Evolutionary conservation across 2,888 invertebrate genomes (phyloP), one percentile per base, ranked within the genome.

Genomic region (Clistopyga incitator): DNA sequence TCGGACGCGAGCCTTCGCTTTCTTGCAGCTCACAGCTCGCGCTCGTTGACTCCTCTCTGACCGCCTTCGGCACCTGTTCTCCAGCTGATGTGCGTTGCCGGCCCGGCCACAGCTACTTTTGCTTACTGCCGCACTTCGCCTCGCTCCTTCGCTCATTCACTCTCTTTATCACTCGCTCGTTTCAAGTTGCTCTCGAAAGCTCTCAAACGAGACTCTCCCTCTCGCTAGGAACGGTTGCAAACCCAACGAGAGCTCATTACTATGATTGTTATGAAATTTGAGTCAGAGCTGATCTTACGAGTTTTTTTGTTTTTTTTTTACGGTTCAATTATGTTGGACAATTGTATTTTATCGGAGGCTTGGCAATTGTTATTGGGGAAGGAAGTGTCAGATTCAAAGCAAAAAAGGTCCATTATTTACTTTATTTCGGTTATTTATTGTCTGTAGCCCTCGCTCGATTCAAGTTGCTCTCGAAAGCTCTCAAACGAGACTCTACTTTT

Each of bases 51-150:
- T 71, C 71, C 61, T 82, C 70, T 86, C 81, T 86, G 87, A 86
- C 85, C 87, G 85, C 86, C 87, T 87, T 89, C 88, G 90, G 91
- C 92, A 92, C 92, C 92, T 92, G 92, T 92, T 92, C 91, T 90
- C 91, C 92, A 92, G 92, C 92, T 92, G 92, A 92, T 92, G 91
- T 88, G 89, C 50, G 29, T 2, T 23, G 15, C 20, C 54, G 23
- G 34, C 59, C 59, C 47, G 20, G 59, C 61, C 47, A 34, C 47
- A 18, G 59, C 59, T 74, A 61, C 74, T 74, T 74, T 74, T 74
- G 61, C 61, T 29, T 47, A 47, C 25, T 34, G 18, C 25, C 47
- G 18, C 64, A 11, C 13, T 15, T 15, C 25, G 42, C 8, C 10
- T 68, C 18, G 42, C n/a, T 72, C 42, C 23, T 42, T 59, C n/a